Base-by-base conservation (phyloP, 2,888 invertebrate species). In the Drosophila neonasuta region DNA sequence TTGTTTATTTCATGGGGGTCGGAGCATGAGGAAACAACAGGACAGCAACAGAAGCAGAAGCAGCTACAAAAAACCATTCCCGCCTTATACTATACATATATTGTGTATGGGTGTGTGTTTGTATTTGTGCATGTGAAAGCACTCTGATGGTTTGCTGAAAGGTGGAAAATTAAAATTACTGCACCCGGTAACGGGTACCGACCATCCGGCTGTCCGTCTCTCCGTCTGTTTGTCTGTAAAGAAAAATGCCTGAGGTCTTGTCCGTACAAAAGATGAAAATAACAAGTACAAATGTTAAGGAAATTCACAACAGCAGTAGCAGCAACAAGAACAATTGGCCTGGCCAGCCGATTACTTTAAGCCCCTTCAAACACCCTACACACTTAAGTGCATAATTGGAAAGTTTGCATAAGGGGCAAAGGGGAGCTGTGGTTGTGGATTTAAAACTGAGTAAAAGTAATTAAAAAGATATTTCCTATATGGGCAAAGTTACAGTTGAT, bases 141-240 rank as follows among this genome's bases (percentile, higher is more conserved):
- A 52, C 55, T 60, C 61, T 68, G 78, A 60, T 60, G 71, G 57
- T 66, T 55, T 69, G 78, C 57, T 69, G 72, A 80, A 79, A 73
- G 76, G 79, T 79, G 78, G 79, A 79, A 78, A 79, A 79, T 79
- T 75, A 80, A 79, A 79, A 79, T 80, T 75, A 78, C 77, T 64
- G 64, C 79, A 61, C 59, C 74, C 62, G 71, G 67, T 54, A 56
- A 42, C 60, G 44, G 32, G 44, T 32, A 39, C 44, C 48, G 45
- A 39, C n/a, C 29, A 20, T n/a, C 13, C 46, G 42, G 13, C 15
- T 13, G 52, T 30, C 20, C n/a, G 30, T 9, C 44, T 20, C 24
- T 6, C 24, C 6, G 17, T 11, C 20, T 10, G 10, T 10, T 17
- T 42, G 42, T 42, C 10, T 51, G 67, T 13, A 15, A 15, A 9